A percentile compares a stretch with the other conserved stretches of the same genome.
Conservation (phyloP, 2,888 invertebrate genomes). For the Agelastica alni region DNA sequence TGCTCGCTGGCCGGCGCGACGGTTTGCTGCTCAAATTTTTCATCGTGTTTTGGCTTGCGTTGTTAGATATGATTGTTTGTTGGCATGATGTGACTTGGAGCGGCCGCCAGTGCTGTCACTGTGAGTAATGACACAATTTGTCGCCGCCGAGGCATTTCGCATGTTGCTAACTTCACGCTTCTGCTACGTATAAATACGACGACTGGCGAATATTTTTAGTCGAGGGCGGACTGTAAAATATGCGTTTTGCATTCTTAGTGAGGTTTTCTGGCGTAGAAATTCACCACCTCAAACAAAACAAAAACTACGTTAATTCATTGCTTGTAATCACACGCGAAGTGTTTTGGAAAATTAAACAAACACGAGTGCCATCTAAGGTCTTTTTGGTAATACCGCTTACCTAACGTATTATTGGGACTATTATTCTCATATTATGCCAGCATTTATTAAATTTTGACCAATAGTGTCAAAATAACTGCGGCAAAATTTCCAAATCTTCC, state of each 20-base stretch:
- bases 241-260: not conserved
- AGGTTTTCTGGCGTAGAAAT: too few species aligned
- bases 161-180: constrained; percentile 38
- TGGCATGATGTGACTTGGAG: constrained; percentile 46
- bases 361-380: too few species aligned
- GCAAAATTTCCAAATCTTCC: too few species aligned
- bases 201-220: constrained; percentile 4
- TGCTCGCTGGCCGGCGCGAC: not conserved
- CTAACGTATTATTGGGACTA: too few species aligned
- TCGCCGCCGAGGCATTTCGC: constrained; percentile 43
- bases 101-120: constrained; percentile 47
- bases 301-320: too few species aligned
- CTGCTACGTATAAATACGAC: not conserved
- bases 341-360: too few species aligned
- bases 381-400: too few species aligned
- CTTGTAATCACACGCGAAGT: too few species aligned
- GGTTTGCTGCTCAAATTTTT: not conserved
- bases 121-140: constrained; percentile 52
- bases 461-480: too few species aligned
- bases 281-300: too few species aligned
- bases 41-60: constrained; percentile 27
- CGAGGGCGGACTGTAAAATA: not conserved
- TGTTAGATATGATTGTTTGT: constrained; percentile 44
- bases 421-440: too few species aligned
- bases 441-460: too few species aligned